phyloP scores from a whole-genome alignment of 2,797 vertebrate species.

The Prionace glauca region DNA sequence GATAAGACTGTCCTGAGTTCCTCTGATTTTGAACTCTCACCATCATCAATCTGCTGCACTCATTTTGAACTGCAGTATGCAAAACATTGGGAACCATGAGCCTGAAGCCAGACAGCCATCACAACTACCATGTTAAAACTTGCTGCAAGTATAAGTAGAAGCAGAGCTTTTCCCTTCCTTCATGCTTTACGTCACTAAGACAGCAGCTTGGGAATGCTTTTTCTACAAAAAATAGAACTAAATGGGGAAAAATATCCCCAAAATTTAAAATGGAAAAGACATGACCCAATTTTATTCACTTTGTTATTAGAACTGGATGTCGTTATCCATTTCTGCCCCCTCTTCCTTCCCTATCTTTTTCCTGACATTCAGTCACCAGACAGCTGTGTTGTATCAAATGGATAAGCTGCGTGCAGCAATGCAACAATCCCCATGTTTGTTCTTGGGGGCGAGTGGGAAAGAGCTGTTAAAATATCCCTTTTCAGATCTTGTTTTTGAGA shows the following conservation, averaged over 20 bases:
- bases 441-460: constrained; percentile 53
- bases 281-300: neutral
- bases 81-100: neutral
- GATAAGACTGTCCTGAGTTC: neutral
- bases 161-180: neutral
- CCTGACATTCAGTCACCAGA: constrained; percentile 9
- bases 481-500: constrained; percentile 48
- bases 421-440: constrained; percentile 54
- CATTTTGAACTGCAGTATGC: neutral
- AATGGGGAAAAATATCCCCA: too few relatives aligned
- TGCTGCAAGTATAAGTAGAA: neutral
- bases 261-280: neutral
- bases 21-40: neutral
- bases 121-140: neutral
- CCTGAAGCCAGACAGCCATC: neutral
- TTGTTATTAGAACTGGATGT: neutral
- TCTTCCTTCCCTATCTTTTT: neutral
- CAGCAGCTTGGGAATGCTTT: neutral
- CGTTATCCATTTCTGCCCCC: neutral
- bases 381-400: constrained; percentile 22
- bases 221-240: neutral
- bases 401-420: constrained; percentile 38
- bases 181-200: neutral
- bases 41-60: neutral
- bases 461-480: constrained; percentile 55